Evolutionary conservation across 1,140 invertebrate species (phyloP).

Genomic region (Arion vulgaris): DNA sequence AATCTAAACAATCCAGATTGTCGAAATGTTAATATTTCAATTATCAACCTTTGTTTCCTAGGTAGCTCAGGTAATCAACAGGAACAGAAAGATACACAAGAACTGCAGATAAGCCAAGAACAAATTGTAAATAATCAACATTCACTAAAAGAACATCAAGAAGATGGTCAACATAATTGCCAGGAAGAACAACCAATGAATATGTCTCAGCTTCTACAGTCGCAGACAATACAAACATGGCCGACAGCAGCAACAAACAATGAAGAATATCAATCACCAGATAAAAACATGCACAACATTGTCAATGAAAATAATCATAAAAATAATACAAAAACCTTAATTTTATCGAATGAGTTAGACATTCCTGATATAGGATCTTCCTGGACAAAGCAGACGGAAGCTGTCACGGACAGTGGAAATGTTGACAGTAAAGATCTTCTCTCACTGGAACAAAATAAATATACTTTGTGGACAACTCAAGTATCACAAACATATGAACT

Average conservation of each 20-base stretch:
- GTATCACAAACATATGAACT: not conserved
- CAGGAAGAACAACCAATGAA: not conserved
- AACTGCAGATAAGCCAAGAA: no score
- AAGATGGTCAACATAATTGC: not conserved
- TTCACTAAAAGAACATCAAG: not conserved
- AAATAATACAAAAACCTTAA: not conserved
- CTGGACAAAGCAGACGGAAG: not conserved
- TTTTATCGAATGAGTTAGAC: not conserved
- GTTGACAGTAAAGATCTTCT: not conserved
- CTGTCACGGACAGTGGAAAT: not conserved
- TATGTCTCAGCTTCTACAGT: not conserved
- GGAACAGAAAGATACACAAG: no score
- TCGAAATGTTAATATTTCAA: no score
- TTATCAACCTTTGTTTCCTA: no score
- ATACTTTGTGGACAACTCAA: not conserved
- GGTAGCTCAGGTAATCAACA: no score
- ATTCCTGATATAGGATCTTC: not conserved
- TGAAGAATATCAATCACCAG: not conserved
- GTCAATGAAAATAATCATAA: not conserved
- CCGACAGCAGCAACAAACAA: not conserved
- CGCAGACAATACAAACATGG: not conserved
- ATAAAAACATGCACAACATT: not conserved
- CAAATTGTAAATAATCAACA: no score
- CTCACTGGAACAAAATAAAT: not conserved
- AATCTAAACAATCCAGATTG: no score